These are phyloP conservation scores for Himalopsyche anomala DNA, from an alignment of 2,888 invertebrate genomes.

Conservation along the genomic window DNA sequence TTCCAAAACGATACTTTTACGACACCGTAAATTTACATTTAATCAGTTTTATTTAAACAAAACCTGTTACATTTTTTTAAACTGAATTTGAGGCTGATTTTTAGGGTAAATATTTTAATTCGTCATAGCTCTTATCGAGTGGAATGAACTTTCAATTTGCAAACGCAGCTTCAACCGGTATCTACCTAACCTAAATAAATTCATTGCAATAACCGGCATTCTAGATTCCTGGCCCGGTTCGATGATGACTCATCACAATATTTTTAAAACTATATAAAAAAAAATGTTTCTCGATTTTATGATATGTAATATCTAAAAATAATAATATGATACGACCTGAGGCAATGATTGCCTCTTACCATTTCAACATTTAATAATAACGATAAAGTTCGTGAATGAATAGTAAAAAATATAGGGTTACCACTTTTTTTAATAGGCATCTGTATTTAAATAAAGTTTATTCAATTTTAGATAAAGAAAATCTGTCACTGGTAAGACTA, in stretches of 20 bases:
- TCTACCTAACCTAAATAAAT: conserved; percentile 4
- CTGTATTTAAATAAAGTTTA: no score
- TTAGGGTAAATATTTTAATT: not conserved
- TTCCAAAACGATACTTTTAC: not conserved
- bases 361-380: not conserved
- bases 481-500: no score
- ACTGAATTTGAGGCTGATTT: not conserved
- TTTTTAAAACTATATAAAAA: not conserved
- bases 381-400: not conserved
- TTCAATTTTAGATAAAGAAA: no score
- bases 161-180: conserved; percentile 24
- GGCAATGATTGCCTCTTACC: not conserved
- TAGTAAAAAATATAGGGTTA: no score
- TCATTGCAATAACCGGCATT: not conserved
- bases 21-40: not conserved
- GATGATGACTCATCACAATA: not conserved
- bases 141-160: not conserved
- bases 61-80: not conserved
- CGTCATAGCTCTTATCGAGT: not conserved
- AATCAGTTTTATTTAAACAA: no score
- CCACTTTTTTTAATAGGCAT: no score
- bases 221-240: not conserved
- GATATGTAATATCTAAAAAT: not conserved
- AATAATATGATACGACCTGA: not conserved
- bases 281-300: not conserved